Evolutionary conservation across 2,113 vertebrate species (phyloP).

Genomic region (Cephalopterus ornatus): DNA sequence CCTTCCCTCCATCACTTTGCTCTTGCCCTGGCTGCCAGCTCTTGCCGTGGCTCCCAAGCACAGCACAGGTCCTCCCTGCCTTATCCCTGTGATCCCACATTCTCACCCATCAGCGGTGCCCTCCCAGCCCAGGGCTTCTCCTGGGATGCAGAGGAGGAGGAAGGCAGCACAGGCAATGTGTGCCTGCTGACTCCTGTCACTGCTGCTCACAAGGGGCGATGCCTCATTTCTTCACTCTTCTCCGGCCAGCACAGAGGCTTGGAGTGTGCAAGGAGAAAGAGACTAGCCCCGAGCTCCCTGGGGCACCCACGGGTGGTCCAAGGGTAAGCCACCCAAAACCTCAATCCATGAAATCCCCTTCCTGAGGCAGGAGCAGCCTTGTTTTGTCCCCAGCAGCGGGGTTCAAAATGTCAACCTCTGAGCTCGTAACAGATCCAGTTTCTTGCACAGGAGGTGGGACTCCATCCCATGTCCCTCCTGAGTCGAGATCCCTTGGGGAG

Average conservation of each 20-base stretch:
- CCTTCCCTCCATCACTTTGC: neutral
- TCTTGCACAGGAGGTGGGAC: neutral
- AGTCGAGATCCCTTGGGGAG: neutral
- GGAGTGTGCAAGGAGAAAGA: neutral
- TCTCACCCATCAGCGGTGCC: fast-evolving
- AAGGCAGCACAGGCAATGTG: neutral
- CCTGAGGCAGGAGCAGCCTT: neutral
- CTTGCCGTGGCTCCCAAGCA: neutral
- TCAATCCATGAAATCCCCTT: neutral
- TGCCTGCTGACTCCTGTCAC: neutral
- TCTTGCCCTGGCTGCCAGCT: neutral
- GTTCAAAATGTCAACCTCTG: neutral
- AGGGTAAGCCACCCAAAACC: neutral
- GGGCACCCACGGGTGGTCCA: neutral
- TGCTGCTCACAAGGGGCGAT: neutral
- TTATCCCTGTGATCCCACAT: neutral
- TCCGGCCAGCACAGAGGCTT: fast-evolving
- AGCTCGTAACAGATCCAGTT: neutral
- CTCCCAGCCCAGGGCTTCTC: neutral
- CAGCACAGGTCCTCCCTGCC: neutral
- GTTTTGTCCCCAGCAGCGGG: neutral
- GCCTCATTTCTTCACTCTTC: neutral
- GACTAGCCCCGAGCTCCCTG: neutral
- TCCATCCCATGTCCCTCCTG: neutral
- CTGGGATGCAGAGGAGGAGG: neutral